Conservation (phyloP, 1,140 invertebrate genomes). For the Wasmannia auropunctata region DNA sequence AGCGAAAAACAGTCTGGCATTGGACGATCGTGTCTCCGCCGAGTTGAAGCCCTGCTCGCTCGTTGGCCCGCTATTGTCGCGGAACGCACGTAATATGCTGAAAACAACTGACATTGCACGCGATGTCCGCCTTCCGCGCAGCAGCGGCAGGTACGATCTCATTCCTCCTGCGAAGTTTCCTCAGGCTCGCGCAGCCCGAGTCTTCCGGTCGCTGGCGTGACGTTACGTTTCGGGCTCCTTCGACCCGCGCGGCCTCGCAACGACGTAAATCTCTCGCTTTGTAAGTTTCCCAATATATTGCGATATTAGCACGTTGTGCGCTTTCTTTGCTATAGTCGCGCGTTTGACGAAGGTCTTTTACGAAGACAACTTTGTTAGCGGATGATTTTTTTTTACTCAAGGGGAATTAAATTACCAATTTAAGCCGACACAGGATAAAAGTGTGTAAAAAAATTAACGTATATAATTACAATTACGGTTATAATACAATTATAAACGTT, state of each 20-base stretch:
- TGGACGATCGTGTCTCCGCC: constrained; percentile 78
- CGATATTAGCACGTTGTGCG: neutral
- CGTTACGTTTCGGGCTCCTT: neutral
- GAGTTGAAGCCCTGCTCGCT: constrained; percentile 56
- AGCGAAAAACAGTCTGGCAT: constrained; percentile 55
- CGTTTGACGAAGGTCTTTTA: neutral
- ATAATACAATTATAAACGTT: too few species aligned
- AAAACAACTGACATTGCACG: constrained; percentile 81
- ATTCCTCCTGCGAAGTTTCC: constrained; percentile 51
- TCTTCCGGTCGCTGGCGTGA: constrained; percentile 26
- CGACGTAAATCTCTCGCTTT: neutral
- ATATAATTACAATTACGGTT: too few species aligned
- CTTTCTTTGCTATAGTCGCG: neutral
- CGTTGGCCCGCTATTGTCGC: constrained; percentile 80
- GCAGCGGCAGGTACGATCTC: constrained; percentile 73
- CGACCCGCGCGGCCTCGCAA: neutral
- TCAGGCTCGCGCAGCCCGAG: neutral
- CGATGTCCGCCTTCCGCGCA: constrained; percentile 77
- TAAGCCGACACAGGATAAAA: too few species aligned
- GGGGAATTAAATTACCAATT: too few species aligned
- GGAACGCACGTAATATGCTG: constrained; percentile 80
- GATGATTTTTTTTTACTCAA: neutral
- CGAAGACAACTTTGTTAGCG: neutral
- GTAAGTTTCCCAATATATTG: neutral
- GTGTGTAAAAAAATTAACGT: too few species aligned